These are phyloP conservation scores for Microtus richardsoni DNA, from an alignment of 2,113 vertebrate genomes.

Conservation along the genomic window DNA sequence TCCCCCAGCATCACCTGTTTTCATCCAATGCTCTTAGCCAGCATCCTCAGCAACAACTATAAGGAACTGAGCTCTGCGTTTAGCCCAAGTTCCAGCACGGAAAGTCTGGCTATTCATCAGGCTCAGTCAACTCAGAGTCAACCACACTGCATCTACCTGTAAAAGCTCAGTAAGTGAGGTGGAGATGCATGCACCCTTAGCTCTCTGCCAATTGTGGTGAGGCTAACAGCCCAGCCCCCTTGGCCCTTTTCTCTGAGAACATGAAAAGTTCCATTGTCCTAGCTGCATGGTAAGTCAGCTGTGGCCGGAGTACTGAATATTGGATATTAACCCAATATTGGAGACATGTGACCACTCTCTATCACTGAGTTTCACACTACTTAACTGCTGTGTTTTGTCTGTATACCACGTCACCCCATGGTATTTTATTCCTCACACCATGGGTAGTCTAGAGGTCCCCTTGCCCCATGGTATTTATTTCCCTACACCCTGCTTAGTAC, in stretches of 20 bases:
- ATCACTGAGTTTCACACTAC: too few relatives aligned
- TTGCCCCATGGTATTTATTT: too few relatives aligned
- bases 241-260: accelerated
- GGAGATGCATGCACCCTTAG: accelerated
- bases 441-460: not conserved
- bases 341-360: accelerated
- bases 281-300: accelerated
- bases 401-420: not conserved
- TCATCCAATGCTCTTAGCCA: not conserved
- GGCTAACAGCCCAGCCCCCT: accelerated
- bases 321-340: too few relatives aligned
- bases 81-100: not conserved
- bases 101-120: not conserved
- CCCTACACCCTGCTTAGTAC: not conserved
- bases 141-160: not conserved
- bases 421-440: not conserved
- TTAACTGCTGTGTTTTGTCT: not conserved
- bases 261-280: too few relatives aligned
- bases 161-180: not conserved
- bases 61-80: not conserved
- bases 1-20: not conserved
- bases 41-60: not conserved
- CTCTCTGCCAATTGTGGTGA: not conserved
- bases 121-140: not conserved
- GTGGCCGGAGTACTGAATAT: too few relatives aligned